Base-by-base conservation (phyloP, 2,888 invertebrate species). In the Sphaerophoria taeniata region DNA sequence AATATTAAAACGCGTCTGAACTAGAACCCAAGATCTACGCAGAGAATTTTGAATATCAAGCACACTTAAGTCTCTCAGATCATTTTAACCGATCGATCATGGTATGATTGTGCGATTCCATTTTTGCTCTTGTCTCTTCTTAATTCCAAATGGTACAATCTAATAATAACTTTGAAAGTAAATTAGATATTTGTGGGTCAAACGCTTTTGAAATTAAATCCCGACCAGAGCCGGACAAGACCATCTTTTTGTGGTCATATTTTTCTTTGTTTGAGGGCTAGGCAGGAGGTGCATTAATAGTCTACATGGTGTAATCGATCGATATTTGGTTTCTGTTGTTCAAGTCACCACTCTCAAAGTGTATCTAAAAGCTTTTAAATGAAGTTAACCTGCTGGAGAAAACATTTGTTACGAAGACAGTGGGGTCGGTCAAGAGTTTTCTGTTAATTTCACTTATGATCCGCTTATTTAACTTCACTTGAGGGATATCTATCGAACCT, bases 31-130 rank as follows among this genome's bases (percentile, higher is more conserved):
- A 1, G 24, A 43, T 1, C 4, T 11, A 47, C 11, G 33, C 16
- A 61, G 79, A 79, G 58, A 73, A 79, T 84, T 79, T 84, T 73
- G 47, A 65, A 60, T 84, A 79, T 79, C 79, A 84, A 75, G 78
- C 75, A 67, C 24, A 24, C 24, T 24, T 24, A 24, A 24, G 24
- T 24, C 24, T 75, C 31, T 39, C 63, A 71, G 60, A 55, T 83
- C 82, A 78, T 83, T 83, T 78, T 36, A 14, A 72, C 1, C 78
- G 73, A 83, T 84, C 84, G 71, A 84, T 84, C 75, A 75, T 74
- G n/a, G n/a, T 56, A 33, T 71, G 79, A 83, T 83, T 79, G 73
- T 60, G 74, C 79, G 55, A 53, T 83, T 55, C 63, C 56, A 56
- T 14, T 34, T n/a, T 39, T 34, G 16, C 3, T 0, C n/a, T n/a